Conservation (phyloP, 2,888 invertebrate genomes). For the Cheilosia urbana region DNA sequence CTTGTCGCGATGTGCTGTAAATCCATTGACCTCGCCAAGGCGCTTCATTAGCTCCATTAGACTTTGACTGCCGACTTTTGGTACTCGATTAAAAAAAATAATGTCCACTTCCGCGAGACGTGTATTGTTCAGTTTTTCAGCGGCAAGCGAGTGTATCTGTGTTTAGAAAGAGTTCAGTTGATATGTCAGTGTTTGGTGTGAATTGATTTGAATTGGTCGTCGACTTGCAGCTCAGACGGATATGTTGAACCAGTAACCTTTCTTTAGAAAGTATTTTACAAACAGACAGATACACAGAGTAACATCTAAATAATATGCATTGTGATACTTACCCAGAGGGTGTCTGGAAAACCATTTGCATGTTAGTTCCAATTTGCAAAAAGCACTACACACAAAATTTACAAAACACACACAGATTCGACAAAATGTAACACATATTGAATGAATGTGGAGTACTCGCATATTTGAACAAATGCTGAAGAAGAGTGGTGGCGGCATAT, state of each 20-base stretch:
- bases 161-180: constrained; percentile 35
- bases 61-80: constrained; percentile 95
- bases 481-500: background rate
- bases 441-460: background rate
- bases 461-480: constrained; percentile 10
- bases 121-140: constrained; percentile 79
- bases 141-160: constrained; percentile 51
- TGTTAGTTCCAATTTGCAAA: constrained; percentile 13
- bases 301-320: constrained; percentile 13
- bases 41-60: constrained; percentile 92
- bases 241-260: constrained; percentile 73
- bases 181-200: constrained; percentile 18
- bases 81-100: constrained; percentile 94
- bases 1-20: constrained; percentile 91
- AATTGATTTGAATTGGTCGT: constrained; percentile 32
- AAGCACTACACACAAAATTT: constrained; percentile 46
- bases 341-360: no score
- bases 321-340: constrained; percentile 45
- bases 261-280: constrained; percentile 53
- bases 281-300: constrained; percentile 26
- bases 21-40: constrained; percentile 86
- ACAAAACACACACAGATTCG: constrained; percentile 35
- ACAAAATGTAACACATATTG: constrained; percentile 7
- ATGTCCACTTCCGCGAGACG: constrained; percentile 85
- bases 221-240: constrained; percentile 55